Base-by-base conservation (phyloP, 2,113 vertebrate species). In the Podocnemis expansa region DNA sequence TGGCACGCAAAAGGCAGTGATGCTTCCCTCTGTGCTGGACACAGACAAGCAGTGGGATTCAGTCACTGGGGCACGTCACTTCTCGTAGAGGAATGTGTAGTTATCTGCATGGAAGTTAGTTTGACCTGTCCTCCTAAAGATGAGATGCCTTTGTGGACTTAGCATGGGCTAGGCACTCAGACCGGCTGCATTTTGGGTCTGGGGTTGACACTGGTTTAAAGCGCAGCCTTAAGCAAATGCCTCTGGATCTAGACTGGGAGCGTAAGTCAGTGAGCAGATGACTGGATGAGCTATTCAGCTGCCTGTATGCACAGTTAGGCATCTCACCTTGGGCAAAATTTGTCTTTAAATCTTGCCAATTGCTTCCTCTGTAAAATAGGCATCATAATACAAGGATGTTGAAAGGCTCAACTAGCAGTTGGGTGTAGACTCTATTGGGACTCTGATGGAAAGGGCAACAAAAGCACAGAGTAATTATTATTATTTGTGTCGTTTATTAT, bases 341-440 rank as follows among this genome's bases (percentile, higher is more conserved):
- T 92, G 84, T 91, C 91, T 52, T 9, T 89, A 96, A 96, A 95
- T 95, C 94, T 87, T 87, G 58, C 95, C 90, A 1, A 1, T 96
- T 93, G 89, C 85, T 85, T 88, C 84, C 82, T 2, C 29, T 52
- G 91, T 75, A 76, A 34, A 89, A 67, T 17, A 1, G n/a, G 79
- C 88, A 93, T 95, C 80, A 96, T 78, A 89, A 97, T 45, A 38
- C 84, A 88, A 81, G 84, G 89, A 93, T 2, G 82, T 94, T 89
- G 87, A 94, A 94, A 95, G 91, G 87, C 89, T 84, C 80, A 83
- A 92, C 89, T 93, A 92, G 91, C 90, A 85, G 89, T 93, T 88
- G 93, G 92, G 84, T 87, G 95, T 89, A 91, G 91, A 78, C 87
- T 93, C 75, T 83, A 75, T 82, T 87, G 56, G 81, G 22, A 56